A percentile compares a stretch with the other conserved stretches of the same genome.
Evolutionary conservation across 2,797 vertebrate genomes (phyloP).

Genomic region (Zalophus californianus): DNA sequence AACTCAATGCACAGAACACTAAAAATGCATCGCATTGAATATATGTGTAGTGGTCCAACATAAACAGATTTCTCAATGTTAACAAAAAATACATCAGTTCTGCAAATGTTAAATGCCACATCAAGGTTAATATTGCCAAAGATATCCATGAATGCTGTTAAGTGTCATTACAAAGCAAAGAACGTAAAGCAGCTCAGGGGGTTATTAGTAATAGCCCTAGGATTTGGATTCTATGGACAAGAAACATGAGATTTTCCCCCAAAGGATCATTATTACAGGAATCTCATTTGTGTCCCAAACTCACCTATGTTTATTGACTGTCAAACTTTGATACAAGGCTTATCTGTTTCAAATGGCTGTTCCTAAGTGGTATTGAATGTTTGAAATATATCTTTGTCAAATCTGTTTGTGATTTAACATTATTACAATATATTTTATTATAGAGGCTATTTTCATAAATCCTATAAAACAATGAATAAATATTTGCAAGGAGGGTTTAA

Average conservation of each 20-base stretch:
- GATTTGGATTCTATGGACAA: slow-evolving; percentile 22
- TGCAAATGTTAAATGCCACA: slow-evolving; percentile 55
- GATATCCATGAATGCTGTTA: slow-evolving; percentile 42
- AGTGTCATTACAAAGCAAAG: slow-evolving; percentile 42
- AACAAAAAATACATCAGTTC: slow-evolving; percentile 53
- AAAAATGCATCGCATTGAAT: neutral
- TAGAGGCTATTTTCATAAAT: slow-evolving; percentile 67
- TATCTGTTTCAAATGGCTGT: slow-evolving; percentile 33
- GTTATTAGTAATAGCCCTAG: neutral
- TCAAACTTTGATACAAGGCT: neutral
- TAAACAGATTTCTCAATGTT: slow-evolving; percentile 34
- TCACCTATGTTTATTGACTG: slow-evolving; percentile 33
- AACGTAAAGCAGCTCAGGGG: neutral
- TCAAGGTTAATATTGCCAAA: slow-evolving; percentile 53
- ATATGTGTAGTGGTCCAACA: neutral
- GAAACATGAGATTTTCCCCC: neutral
- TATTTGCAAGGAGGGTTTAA: slow-evolving; percentile 71
- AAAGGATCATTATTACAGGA: slow-evolving; percentile 32
- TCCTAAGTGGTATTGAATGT: neutral
- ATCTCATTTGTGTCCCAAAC: slow-evolving; percentile 53
- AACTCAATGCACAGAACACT: neutral
- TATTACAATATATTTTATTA: slow-evolving; percentile 50
- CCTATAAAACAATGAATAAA: slow-evolving; percentile 66
- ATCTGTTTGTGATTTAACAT: slow-evolving; percentile 72
- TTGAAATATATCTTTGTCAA: slow-evolving; percentile 18